phyloP scores from a whole-genome alignment of 2,888 invertebrate species.

The Latheticus oryzae region DNA sequence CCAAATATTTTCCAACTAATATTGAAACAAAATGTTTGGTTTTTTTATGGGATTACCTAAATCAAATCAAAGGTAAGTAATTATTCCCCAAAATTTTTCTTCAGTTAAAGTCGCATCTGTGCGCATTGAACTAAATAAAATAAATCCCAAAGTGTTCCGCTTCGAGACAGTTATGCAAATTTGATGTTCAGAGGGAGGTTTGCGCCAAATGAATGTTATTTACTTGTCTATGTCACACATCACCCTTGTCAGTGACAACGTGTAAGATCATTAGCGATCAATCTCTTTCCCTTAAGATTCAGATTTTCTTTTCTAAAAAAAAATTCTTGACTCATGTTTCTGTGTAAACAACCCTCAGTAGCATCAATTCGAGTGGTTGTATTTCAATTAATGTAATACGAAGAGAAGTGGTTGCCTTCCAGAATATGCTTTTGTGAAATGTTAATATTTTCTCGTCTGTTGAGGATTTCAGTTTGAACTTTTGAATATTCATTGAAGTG shows the following conservation, averaged over 20 bases:
- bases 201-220: conserved; percentile 60
- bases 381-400: conserved; percentile 42
- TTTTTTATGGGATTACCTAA: too few species aligned
- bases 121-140: conserved; percentile 55
- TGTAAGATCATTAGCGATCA: conserved; percentile 55
- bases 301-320: conserved; percentile 23
- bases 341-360: conserved; percentile 22
- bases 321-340: conserved; percentile 25
- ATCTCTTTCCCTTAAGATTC: conserved; percentile 21
- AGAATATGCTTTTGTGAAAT: conserved; percentile 19
- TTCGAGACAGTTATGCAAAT: conserved; percentile 60
- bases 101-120: conserved; percentile 57
- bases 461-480: conserved; percentile 42
- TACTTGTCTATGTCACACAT: conserved; percentile 61
- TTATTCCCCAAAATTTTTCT: too few species aligned
- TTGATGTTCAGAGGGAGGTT: conserved; percentile 48
- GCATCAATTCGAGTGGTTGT: conserved; percentile 37
- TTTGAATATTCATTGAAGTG: conserved; percentile 62
- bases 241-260: conserved; percentile 59
- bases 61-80: too few species aligned
- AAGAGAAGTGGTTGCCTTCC: conserved; percentile 21
- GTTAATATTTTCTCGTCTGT: conserved; percentile 39
- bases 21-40: too few species aligned
- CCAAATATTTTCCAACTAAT: too few species aligned
- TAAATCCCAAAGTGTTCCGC: conserved; percentile 57